phyloP scores from a whole-genome alignment of 2,888 invertebrate species.

The Drosophila algonquin region DNA sequence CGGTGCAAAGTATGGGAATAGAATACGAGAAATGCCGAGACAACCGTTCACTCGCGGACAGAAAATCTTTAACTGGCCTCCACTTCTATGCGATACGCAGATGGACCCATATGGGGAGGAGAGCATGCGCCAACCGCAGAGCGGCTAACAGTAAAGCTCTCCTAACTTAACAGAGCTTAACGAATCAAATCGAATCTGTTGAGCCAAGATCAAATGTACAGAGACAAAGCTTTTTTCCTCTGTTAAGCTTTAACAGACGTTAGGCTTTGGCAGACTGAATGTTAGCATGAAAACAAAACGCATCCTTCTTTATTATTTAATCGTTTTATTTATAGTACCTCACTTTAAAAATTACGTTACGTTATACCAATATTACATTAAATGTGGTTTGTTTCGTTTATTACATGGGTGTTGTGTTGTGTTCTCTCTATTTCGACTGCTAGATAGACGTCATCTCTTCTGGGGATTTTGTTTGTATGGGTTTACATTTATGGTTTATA shows the following conservation, averaged over 20 bases:
- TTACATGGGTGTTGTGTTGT: slow-evolving; percentile 55
- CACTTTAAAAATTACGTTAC: slow-evolving; percentile 78
- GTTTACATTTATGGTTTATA: slow-evolving; percentile 65
- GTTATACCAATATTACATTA: slow-evolving; percentile 77
- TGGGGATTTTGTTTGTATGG: slow-evolving; percentile 46
- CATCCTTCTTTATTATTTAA: slow-evolving; percentile 65
- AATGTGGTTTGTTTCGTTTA: slow-evolving; percentile 68
- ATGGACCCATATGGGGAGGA: slow-evolving; percentile 31
- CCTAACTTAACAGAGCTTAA: slow-evolving; percentile 26
- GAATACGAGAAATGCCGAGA: slow-evolving; percentile 17
- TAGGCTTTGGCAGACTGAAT: slow-evolving; percentile 3
- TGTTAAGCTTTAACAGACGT: not conserved
- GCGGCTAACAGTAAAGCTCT: slow-evolving; percentile 23
- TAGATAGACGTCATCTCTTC: slow-evolving; percentile 47
- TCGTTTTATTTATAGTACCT: slow-evolving; percentile 79
- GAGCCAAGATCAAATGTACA: slow-evolving; percentile 36
- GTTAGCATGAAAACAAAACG: not conserved
- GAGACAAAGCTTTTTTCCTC: slow-evolving; percentile 13
- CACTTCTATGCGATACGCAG: slow-evolving; percentile 14
- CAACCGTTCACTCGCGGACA: slow-evolving; percentile 26
- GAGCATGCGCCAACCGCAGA: slow-evolving; percentile 34
- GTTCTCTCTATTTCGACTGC: slow-evolving; percentile 37
- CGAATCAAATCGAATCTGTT: not conserved
- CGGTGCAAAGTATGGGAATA: slow-evolving; percentile 26
- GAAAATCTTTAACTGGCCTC: slow-evolving; percentile 38